Percentiles rank a stretch among this genome's conserved stretches.
Evolutionary conservation across 2,113 vertebrate species (phyloP).

Genomic region (Triplophysa tibetana): DNA sequence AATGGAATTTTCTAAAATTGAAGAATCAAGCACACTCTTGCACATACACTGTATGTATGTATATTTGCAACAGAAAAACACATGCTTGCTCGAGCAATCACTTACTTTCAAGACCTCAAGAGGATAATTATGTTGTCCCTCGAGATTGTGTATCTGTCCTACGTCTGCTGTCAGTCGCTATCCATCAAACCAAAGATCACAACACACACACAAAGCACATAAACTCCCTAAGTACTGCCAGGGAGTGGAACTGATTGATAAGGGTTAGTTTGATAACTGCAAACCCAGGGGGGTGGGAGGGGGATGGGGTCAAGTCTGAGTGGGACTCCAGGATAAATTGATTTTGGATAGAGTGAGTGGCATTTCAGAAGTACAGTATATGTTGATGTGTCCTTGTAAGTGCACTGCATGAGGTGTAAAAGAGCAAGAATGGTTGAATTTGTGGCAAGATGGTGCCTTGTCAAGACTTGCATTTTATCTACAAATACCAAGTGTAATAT

Average conservation of each 20-base stretch:
- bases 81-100: not conserved
- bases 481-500: not conserved
- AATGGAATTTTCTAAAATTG: too few species aligned
- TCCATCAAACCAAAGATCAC: constrained; percentile 20
- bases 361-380: constrained; percentile 48
- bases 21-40: constrained; percentile 37
- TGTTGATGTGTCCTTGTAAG: constrained; percentile 37
- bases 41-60: constrained; percentile 35
- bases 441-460: constrained; percentile 41
- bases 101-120: constrained; percentile 35
- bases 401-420: constrained; percentile 39
- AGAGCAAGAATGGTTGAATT: constrained; percentile 47
- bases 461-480: not conserved
- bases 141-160: constrained; percentile 27
- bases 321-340: constrained; percentile 44
- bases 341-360: constrained; percentile 52
- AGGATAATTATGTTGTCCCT: constrained; percentile 43
- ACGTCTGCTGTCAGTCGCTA: constrained; percentile 36
- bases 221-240: constrained; percentile 16
- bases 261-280: constrained; percentile 9
- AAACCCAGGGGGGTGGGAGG: not conserved
- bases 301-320: constrained; percentile 15
- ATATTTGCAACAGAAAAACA: not conserved
- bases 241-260: constrained; percentile 42
- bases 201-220: not conserved